Evolutionary conservation across 2,113 vertebrate genomes (phyloP).

Genomic region (Eleginops maclovinus): DNA sequence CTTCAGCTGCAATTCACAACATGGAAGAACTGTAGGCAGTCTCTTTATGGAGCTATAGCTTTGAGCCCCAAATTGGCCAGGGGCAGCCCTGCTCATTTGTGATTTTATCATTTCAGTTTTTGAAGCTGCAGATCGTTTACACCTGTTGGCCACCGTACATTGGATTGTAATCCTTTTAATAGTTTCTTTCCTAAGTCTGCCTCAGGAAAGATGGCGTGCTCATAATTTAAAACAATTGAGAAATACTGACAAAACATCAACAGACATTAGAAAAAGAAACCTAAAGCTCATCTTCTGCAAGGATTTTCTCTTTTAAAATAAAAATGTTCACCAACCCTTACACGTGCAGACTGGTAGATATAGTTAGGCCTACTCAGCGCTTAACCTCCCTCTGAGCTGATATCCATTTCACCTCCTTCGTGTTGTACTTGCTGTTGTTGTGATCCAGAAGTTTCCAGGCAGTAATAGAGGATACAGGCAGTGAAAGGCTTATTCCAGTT

Average conservation of each 20-base stretch:
- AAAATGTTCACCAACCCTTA: constrained; percentile 1
- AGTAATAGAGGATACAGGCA: constrained; percentile 40
- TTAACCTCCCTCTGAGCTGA: constrained; percentile 61
- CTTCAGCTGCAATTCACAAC: no score
- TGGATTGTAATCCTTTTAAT: no score
- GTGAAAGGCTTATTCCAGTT: constrained; percentile 53
- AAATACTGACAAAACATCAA: constrained; percentile 24
- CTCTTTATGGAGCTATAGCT: no score
- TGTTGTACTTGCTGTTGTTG: constrained; percentile 54
- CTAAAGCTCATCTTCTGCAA: not conserved
- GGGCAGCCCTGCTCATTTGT: no score
- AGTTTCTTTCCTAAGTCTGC: no score
- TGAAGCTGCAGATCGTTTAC: no score
- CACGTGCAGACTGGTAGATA: no score
- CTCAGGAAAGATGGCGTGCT: not conserved
- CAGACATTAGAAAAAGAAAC: not conserved
- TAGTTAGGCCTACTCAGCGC: constrained; percentile 24
- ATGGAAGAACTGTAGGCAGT: no score
- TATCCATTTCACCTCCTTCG: constrained; percentile 58
- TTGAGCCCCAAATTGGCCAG: no score
- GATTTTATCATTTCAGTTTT: no score
- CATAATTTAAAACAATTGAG: constrained; percentile 21
- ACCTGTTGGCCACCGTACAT: no score
- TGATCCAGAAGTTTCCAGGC: constrained; percentile 55
- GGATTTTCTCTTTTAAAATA: constrained; percentile 34